These are phyloP conservation scores for Albula goreensis DNA, from an alignment of 2,113 vertebrate species.

Conservation along the genomic window DNA sequence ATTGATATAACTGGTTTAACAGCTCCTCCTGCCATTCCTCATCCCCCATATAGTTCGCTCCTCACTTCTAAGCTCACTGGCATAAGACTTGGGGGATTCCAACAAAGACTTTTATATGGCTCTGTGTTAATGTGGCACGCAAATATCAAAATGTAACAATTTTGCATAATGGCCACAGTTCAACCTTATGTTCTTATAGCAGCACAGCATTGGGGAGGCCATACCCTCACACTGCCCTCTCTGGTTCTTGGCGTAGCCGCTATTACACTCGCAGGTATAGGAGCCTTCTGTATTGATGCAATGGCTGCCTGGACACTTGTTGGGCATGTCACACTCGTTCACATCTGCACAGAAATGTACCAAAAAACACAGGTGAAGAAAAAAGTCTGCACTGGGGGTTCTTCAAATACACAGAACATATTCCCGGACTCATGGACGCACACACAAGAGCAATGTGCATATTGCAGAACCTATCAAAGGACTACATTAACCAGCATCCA, in stretches of 20 bases:
- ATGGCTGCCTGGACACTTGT: slow-evolving; percentile 73
- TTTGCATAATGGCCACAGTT: slow-evolving; percentile 17
- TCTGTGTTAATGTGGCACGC: slow-evolving; percentile 45
- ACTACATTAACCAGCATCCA: slow-evolving; percentile 24
- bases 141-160: slow-evolving; percentile 25
- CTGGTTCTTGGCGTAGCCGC: slow-evolving; percentile 75
- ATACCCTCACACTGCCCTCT: slow-evolving; percentile 86
- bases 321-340: slow-evolving; percentile 83
- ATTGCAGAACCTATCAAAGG: not conserved
- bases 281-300: slow-evolving; percentile 88
- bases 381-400: slow-evolving; percentile 37
- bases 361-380: slow-evolving; percentile 41
- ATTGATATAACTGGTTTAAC: slow-evolving; percentile 28
- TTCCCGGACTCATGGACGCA: not conserved
- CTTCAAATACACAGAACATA: not conserved
- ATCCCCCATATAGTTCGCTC: slow-evolving; percentile 26
- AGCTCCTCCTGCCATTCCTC: slow-evolving; percentile 9
- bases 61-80: slow-evolving; percentile 46
- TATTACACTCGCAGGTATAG: slow-evolving; percentile 83
- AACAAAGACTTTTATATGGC: slow-evolving; percentile 51
- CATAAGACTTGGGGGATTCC: slow-evolving; percentile 44
- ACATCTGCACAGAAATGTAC: slow-evolving; percentile 67
- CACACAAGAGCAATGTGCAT: not conserved
- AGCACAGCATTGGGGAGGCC: not conserved
- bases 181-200: not conserved